phyloP scores from a whole-genome alignment of 2,888 invertebrate species.

The Chirona hameri region DNA sequence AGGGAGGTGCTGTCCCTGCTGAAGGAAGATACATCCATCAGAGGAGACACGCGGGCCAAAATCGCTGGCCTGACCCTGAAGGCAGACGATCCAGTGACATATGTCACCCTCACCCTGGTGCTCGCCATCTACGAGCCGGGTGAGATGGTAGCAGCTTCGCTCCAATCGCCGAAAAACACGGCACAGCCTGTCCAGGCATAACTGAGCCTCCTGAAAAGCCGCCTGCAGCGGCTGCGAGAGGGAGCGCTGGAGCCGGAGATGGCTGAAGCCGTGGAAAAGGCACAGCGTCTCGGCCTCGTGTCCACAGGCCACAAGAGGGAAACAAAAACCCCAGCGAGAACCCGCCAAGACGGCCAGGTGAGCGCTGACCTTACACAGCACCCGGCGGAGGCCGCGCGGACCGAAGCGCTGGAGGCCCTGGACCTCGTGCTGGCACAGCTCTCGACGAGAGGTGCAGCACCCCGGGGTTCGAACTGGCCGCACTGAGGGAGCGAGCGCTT shows the following conservation, averaged over 20 bases:
- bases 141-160: not conserved
- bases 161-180: not conserved
- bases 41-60: not conserved
- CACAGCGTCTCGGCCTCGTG: not conserved
- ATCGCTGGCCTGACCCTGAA: not conserved
- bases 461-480: not conserved
- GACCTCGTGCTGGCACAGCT: not conserved
- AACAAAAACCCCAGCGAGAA: not conserved
- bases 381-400: not conserved
- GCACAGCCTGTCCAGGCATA: not conserved
- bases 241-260: not conserved
- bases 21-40: not conserved
- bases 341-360: not conserved
- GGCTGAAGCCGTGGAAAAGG: not conserved
- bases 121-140: not conserved
- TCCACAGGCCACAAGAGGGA: not conserved
- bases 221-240: not conserved
- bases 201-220: not conserved
- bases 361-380: not conserved
- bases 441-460: not conserved
- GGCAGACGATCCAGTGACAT: not conserved
- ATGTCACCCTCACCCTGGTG: not conserved
- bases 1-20: not conserved
- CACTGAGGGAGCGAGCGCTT: not conserved
- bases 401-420: not conserved